Evolutionary conservation across 2,888 invertebrate genomes (phyloP), one percentile per base, ranked within the genome.

Genomic region (Cetonia aurata): DNA sequence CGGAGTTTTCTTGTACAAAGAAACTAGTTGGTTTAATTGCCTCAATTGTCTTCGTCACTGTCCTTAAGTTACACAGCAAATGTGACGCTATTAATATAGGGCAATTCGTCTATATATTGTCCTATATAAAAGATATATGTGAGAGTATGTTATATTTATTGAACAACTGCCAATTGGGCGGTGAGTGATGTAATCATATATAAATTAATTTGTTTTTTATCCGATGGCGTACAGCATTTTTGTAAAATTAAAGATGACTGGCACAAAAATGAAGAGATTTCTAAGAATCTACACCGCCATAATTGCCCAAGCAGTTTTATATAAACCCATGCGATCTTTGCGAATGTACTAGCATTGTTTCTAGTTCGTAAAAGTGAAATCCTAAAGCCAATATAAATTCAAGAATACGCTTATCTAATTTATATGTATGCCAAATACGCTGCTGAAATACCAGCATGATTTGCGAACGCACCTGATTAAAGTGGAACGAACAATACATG

Each of bases 401-500:
- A 37, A 37, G 37, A 62, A 50, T 15, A 41, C 12, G 15, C 50
- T 33, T 12, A 44, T 33, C 55, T 55, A 69, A 44, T 60, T 59
- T 59, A 41, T 69, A 52, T 60, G 59, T 69, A 69, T 60, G 42
- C n/a, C 31, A 50, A 48, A 59, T 52, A 48, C 31, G 15, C 15
- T 42, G 59, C 31, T 60, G 65, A 57, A 60, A 52, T 59, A 59
- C 59, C 59, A 48, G 69, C 57, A 69, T 59, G 48, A 69, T 55
- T 53, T 42, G 44, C 55, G 31, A 50, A 37, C 42, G 31, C 50
- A 15, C 13, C 12, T 12, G 41, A 59, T 60, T 8, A 37, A 71
- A 62, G 71, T 71, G 55, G 71, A 67, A 68, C 71, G 68, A 60
- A 46, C 41, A 13, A 52, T 33, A 56, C 71, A 53, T 62, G 67